phyloP scores from a whole-genome alignment of 2,797 vertebrate species.

The Brachyrhaphis roseni region DNA sequence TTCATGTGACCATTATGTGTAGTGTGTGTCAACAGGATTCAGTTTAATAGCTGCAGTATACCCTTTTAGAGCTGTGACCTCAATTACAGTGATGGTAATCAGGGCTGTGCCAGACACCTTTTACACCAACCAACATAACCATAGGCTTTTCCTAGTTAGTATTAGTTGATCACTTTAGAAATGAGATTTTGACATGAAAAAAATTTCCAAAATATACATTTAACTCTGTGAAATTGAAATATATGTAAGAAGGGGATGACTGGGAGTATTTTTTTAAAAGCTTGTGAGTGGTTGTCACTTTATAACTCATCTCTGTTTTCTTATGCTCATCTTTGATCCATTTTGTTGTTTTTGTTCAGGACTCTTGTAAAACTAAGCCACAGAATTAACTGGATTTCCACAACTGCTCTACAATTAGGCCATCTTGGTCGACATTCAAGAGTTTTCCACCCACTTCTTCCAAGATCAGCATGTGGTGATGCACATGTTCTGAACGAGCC shows the following conservation, averaged over 20 bases:
- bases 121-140: background rate
- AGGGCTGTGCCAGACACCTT: background rate
- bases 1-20: background rate
- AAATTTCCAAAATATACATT: background rate
- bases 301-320: background rate
- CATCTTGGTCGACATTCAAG: conserved; percentile 3
- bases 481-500: conserved; percentile 10
- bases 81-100: background rate
- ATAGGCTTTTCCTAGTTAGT: background rate
- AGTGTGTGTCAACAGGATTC: background rate
- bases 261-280: background rate
- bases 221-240: background rate
- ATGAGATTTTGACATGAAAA: background rate
- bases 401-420: background rate
- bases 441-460: conserved; percentile 22
- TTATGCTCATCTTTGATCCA: background rate
- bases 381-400: background rate
- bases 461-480: conserved; percentile 6
- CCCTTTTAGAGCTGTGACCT: background rate
- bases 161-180: background rate
- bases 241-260: too few species aligned
- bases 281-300: background rate
- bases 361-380: background rate
- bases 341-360: background rate
- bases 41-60: background rate